Conservation (phyloP, 2,113 vertebrate genomes). For the Bos taurus region DNA sequence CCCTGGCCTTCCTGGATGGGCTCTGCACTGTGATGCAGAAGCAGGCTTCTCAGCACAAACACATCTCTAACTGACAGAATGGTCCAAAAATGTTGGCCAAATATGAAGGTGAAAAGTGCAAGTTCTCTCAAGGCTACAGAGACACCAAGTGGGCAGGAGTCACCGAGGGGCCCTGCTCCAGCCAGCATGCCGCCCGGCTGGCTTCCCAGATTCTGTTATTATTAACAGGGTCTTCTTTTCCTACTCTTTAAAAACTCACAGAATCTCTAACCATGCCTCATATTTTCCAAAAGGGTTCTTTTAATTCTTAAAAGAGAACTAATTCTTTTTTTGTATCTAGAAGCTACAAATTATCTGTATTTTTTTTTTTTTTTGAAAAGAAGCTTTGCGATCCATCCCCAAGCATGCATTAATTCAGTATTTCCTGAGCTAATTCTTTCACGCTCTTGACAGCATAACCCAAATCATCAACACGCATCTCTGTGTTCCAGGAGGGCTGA, state of each 20-base stretch:
- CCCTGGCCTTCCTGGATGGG: not conserved
- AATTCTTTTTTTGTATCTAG: not conserved
- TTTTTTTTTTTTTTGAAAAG: not conserved
- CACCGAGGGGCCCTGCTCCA: not conserved
- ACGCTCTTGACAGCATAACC: not conserved
- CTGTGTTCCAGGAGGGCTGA: not conserved
- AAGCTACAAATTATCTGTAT: not conserved
- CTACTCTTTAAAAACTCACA: not conserved
- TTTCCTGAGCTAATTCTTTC: not conserved
- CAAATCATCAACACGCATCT: not conserved
- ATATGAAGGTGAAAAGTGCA: not conserved
- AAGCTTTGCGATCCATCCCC: not conserved
- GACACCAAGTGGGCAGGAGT: not conserved
- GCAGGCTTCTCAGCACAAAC: not conserved
- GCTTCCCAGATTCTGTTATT: not conserved
- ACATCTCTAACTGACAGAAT: not conserved
- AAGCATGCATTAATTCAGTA: not conserved
- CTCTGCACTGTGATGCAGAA: not conserved
- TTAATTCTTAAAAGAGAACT: not conserved
- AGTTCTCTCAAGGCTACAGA: not conserved
- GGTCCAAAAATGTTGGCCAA: not conserved
- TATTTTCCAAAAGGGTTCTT: not conserved
- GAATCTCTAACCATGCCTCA: not conserved
- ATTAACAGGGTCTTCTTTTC: not conserved
- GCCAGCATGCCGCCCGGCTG: not conserved